Conservation (phyloP, 2,888 invertebrate species). For the Tiliacea aurago region DNA sequence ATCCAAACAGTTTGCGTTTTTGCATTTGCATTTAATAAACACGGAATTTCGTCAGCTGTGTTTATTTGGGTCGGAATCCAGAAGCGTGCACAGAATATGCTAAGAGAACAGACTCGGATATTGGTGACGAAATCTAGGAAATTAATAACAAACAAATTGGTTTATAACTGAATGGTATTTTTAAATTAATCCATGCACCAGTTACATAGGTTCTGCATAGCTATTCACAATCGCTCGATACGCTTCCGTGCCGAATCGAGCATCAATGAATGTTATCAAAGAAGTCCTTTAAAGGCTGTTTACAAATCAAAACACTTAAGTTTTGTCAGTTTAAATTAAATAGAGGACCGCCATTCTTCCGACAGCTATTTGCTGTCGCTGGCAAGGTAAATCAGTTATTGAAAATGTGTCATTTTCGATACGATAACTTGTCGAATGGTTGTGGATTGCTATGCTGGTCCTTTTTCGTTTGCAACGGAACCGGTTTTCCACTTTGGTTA, state of each 20-base stretch:
- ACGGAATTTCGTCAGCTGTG: slow-evolving; percentile 6
- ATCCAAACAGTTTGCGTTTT: slow-evolving; percentile 9
- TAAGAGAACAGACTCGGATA: neutral
- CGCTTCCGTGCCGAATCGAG: no score
- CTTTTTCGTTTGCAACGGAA: neutral
- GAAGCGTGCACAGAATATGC: neutral
- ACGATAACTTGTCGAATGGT: no score
- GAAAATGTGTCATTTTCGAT: no score
- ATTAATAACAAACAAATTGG: neutral
- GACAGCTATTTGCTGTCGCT: no score
- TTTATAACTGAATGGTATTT: neutral
- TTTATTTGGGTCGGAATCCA: neutral
- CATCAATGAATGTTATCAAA: no score
- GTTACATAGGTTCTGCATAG: neutral
- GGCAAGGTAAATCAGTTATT: no score
- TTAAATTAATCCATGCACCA: neutral
- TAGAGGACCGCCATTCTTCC: no score
- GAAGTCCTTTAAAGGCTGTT: no score
- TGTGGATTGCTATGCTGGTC: no score
- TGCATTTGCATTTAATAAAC: slow-evolving; percentile 25
- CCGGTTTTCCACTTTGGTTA: neutral
- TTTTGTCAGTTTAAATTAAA: no score
- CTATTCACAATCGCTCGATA: no score
- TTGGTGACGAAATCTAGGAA: neutral
- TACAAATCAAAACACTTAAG: no score